Evolutionary conservation across 2,797 vertebrate genomes (phyloP), one percentile per base, ranked within the genome.

Genomic region (Melanotaenia nigrans): DNA sequence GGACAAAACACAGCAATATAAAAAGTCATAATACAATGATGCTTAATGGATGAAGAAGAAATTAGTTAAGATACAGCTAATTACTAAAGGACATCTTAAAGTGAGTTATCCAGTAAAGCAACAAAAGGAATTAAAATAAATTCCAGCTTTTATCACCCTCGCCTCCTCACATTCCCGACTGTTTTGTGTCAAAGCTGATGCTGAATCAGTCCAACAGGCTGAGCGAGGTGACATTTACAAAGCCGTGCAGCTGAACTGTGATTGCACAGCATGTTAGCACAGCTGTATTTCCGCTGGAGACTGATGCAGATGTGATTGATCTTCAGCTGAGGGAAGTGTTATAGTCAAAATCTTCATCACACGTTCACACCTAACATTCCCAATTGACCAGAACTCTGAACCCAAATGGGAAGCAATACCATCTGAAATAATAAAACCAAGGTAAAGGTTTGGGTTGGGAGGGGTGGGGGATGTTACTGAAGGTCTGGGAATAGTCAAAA

Each of bases 321-420:
- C 51, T 53, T 61, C 8, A 28, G 51, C 22, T 65, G 20, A 63
- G 45, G 56, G 62, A 66, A 33, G 63, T 51, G 33, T 67, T 54
- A 42, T 53, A 38, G 65, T 66, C 57, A n/a, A 71, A 79, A 55
- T 51, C 75, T 54, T 45, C 33, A 47, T 62, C 71, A 1, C 58
- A 24, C 63, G 20, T 47, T 47, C 54, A 61, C 61, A 58, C 65
- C 47, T 54, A 64, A 72, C 36, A 36, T 35, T 40, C 9, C 57
- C 45, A 30, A 38, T 64, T 42, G 18, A 61, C 57, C 61, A 62
- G 25, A 63, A 42, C 45, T 55, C 38, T 22, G 20, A 69, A 79
- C 45, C 54, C 22, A 6, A 76, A 91, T 86, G 64, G 80, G 83
- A 72, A 75, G 51, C 38, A 22, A 38, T 60, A 57, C 65, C n/a